Conservation (phyloP, 2,888 invertebrate species). For the Pachycephus smyrnensis region DNA sequence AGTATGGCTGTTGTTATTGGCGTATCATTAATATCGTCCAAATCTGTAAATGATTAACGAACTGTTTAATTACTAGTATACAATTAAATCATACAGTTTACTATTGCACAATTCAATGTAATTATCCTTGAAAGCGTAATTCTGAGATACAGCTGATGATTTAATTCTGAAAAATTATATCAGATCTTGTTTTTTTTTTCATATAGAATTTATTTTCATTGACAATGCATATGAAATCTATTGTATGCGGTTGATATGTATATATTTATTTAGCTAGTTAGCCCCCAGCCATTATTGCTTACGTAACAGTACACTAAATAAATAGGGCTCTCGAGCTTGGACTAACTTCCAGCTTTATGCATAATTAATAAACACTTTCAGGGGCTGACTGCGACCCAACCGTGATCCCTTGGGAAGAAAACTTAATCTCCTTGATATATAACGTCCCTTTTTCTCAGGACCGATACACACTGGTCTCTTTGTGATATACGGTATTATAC, state of each 20-base stretch:
- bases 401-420: background rate
- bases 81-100: too few species aligned
- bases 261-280: background rate
- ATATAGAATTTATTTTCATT: background rate
- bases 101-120: too few species aligned
- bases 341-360: background rate
- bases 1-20: too few species aligned
- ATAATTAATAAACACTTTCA: background rate
- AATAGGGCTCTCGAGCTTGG: background rate
- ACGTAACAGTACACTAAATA: background rate
- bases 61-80: background rate
- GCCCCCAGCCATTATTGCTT: background rate
- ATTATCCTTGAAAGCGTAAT: too few species aligned
- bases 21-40: background rate
- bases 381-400: background rate
- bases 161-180: too few species aligned
- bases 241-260: background rate
- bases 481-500: too few species aligned
- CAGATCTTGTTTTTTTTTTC: background rate
- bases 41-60: background rate
- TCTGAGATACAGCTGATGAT: too few species aligned
- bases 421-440: background rate
- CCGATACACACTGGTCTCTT: background rate
- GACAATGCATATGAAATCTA: background rate
- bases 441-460: background rate